Evolutionary conservation across 2,888 invertebrate genomes (phyloP).

Genomic region (Hypercompe scribonia): DNA sequence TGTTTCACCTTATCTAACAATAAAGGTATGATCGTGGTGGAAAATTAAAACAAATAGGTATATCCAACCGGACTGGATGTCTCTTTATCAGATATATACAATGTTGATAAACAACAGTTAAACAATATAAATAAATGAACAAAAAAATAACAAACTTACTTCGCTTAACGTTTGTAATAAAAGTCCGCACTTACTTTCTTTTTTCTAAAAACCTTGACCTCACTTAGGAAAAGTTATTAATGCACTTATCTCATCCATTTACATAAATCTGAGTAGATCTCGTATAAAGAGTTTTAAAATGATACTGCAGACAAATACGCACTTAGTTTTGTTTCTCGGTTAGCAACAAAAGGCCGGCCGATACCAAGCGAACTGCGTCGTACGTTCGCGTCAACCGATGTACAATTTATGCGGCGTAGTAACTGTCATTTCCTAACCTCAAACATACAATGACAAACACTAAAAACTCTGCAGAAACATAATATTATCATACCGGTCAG

Average conservation of each 20-base stretch:
- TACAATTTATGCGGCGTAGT: slow-evolving; percentile 76
- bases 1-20: neutral
- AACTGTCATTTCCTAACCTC: slow-evolving; percentile 74
- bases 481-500: slow-evolving; percentile 41
- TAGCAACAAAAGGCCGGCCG: slow-evolving; percentile 81
- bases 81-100: neutral
- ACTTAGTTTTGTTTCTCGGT: slow-evolving; percentile 70
- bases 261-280: slow-evolving; percentile 9
- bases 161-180: slow-evolving; percentile 6
- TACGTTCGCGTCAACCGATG: slow-evolving; percentile 59
- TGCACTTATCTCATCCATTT: slow-evolving; percentile 30
- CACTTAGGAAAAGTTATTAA: slow-evolving; percentile 26
- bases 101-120: neutral
- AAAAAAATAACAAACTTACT: slow-evolving; percentile 2
- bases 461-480: slow-evolving; percentile 31
- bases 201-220: slow-evolving; percentile 47
- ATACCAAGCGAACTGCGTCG: slow-evolving; percentile 78
- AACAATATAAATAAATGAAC: neutral
- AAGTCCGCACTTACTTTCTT: slow-evolving; percentile 4
- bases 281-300: slow-evolving; percentile 55
- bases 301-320: slow-evolving; percentile 68
- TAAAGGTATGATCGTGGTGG: neutral
- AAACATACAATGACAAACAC: slow-evolving; percentile 55
- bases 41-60: neutral
- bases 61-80: neutral